Percentiles rank a stretch among this genome's conserved stretches.
phyloP scores from a whole-genome alignment of 2,888 invertebrate species.

The Epinotia ramella region DNA sequence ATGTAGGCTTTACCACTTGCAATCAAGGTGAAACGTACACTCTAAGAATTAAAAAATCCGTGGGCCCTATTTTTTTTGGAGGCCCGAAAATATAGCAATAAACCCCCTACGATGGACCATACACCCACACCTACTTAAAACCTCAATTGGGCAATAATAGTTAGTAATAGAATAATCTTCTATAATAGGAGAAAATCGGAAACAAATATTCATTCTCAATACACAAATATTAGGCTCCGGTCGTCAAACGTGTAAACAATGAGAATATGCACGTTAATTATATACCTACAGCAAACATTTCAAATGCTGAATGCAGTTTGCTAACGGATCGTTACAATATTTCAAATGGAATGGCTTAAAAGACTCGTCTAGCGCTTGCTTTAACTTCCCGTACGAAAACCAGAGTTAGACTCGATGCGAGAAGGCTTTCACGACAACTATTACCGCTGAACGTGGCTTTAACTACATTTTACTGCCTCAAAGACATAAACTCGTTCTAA shows the following conservation, averaged over 20 bases:
- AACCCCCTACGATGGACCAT: too few relatives aligned
- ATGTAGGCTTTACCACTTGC: too few relatives aligned
- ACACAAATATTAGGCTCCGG: too few relatives aligned
- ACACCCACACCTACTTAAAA: too few relatives aligned
- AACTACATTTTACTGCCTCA: constrained; percentile 28
- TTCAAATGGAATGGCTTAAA: constrained; percentile 26
- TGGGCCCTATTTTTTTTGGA: too few relatives aligned
- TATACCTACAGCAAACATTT: neutral
- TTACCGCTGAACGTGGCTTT: constrained; percentile 33
- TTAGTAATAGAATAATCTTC: too few relatives aligned
- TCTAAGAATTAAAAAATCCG: too few relatives aligned
- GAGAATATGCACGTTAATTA: neutral
- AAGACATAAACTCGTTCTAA: constrained; percentile 17
- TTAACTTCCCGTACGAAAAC: constrained; percentile 28
- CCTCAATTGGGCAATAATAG: too few relatives aligned
- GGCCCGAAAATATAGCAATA: too few relatives aligned
- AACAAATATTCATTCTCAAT: too few relatives aligned
- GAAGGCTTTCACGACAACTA: constrained; percentile 40
- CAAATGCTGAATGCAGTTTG: constrained; percentile 11
- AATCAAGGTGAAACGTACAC: too few relatives aligned
- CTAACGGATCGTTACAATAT: constrained; percentile 24
- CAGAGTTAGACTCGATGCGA: constrained; percentile 17
- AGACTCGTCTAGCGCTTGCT: constrained; percentile 21
- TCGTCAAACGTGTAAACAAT: neutral
- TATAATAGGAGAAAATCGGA: too few relatives aligned